These are phyloP conservation scores for Frankliniella intonsa DNA, from an alignment of 2,888 invertebrate genomes.

Conservation along the genomic window DNA sequence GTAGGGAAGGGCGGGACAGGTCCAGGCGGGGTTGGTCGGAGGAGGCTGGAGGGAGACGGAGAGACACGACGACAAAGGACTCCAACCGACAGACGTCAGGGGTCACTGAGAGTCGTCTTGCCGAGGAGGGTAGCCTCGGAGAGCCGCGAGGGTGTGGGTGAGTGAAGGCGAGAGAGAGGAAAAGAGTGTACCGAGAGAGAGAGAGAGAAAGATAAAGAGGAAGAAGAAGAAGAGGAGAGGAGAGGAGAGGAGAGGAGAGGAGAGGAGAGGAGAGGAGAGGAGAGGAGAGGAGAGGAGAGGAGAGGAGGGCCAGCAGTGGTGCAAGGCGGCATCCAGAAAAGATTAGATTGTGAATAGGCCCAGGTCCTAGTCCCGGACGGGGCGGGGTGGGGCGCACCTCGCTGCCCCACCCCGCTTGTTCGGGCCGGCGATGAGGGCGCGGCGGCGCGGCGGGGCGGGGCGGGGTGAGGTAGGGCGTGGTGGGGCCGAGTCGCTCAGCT, in stretches of 20 bases:
- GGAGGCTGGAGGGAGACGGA: too few species aligned
- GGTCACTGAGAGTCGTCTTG: neutral
- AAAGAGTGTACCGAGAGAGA: too few species aligned
- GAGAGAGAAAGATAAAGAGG: neutral
- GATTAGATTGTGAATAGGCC: neutral
- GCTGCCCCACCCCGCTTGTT: neutral
- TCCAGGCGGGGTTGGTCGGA: too few species aligned
- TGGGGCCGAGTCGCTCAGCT: neutral
- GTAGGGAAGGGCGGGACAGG: too few species aligned
- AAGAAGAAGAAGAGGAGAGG: neutral
- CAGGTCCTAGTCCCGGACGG: neutral
- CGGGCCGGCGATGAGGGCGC: neutral
- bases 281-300: neutral
- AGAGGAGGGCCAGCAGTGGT: neutral
- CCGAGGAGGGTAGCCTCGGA: neutral
- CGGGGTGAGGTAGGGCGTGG: neutral
- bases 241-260: neutral
- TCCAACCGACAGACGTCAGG: too few species aligned
- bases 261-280: neutral
- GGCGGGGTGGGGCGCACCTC: neutral
- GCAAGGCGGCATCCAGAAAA: neutral
- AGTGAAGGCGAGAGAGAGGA: neutral
- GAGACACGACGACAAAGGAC: too few species aligned
- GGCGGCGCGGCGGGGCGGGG: neutral
- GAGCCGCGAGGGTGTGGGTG: neutral